Base-by-base conservation (phyloP, 1,140 invertebrate species). In the Trachelipus rathkii region DNA sequence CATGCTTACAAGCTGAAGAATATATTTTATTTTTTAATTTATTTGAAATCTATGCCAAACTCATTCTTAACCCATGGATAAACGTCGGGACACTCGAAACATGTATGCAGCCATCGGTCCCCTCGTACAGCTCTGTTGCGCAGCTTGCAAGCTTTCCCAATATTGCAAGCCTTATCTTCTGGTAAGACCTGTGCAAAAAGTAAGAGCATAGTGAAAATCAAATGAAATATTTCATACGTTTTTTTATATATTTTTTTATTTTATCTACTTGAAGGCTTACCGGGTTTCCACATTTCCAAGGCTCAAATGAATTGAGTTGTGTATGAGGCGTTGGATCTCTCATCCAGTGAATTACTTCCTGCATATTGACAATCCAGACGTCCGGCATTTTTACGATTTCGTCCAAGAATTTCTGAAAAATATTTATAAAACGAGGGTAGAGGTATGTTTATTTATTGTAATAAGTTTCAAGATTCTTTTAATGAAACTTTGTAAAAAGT, bases 271-370 rank as follows among this genome's bases (percentile, higher is more conserved):
- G 53, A 9, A 19, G 77, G 78, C 19, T 78, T 74, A 84, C 89
- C 60, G 86, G 84, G 19, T 83, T 82, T 66, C 87, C 87, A 80
- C 92, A 94, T 76, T 89, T 87, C 92, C 92, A 94, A 0, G 90
- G 87, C 74, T 89, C 85, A 79, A 93, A 92, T 67, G 87, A 87
- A 76, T 88, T 87, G 23, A 93, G 79, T 79, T 89, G 87, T 73
- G 88, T 85, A 0, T 89, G 85, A 0, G 90, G 85, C 46, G 88
- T 91, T 11, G 92, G 92, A 44, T 89, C 85, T 71, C 88, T 88
- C 85, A 93, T 93, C 92, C 92, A 94, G 81, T 93, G 88, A 71
- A 94, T 89, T 0, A 90, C 89, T 86, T 94, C 91, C 78, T 90
- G 88, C 82, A 91, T 91, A 50, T 92, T 91, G 6, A 93, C 90